Conservation (phyloP, 2,797 vertebrate genomes). For the Hypotaenidia philippensis region DNA sequence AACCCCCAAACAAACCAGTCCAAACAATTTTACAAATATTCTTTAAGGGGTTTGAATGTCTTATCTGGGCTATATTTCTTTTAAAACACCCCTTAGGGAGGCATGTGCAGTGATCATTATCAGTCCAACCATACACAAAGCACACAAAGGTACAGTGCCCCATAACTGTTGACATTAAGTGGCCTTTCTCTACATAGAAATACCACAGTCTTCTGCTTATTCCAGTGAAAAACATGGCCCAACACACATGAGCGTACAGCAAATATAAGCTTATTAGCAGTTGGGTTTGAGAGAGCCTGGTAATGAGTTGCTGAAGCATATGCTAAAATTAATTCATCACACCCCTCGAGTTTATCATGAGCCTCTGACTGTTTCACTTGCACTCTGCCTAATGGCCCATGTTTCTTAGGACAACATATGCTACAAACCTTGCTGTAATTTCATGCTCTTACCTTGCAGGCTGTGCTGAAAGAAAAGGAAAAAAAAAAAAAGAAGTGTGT, state of each 20-base stretch:
- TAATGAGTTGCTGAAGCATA: constrained; percentile 2
- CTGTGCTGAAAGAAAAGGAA: neutral
- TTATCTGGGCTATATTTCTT: neutral
- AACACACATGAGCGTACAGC: neutral
- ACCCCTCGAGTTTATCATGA: neutral
- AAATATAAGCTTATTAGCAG: neutral
- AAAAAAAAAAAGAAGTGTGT: neutral
- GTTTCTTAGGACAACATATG: constrained; percentile 3
- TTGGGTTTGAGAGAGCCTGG: neutral
- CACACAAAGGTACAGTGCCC: neutral
- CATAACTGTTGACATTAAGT: neutral
- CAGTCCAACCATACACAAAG: neutral
- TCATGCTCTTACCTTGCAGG: neutral
- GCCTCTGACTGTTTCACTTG: neutral
- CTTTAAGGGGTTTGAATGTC: neutral
- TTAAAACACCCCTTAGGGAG: neutral
- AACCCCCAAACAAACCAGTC: too few species aligned
- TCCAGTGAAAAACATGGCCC: neutral
- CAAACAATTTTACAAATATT: neutral
- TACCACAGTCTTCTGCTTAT: neutral
- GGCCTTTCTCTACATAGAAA: neutral
- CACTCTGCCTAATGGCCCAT: neutral
- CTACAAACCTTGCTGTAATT: neutral
- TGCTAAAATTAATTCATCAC: constrained; percentile 9
- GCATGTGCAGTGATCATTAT: neutral